A percentile compares a stretch with the other conserved stretches of the same genome.
These are phyloP conservation scores for Craterocephalus amniculus DNA, from an alignment of 2,797 vertebrate genomes.

Conservation along the genomic window DNA sequence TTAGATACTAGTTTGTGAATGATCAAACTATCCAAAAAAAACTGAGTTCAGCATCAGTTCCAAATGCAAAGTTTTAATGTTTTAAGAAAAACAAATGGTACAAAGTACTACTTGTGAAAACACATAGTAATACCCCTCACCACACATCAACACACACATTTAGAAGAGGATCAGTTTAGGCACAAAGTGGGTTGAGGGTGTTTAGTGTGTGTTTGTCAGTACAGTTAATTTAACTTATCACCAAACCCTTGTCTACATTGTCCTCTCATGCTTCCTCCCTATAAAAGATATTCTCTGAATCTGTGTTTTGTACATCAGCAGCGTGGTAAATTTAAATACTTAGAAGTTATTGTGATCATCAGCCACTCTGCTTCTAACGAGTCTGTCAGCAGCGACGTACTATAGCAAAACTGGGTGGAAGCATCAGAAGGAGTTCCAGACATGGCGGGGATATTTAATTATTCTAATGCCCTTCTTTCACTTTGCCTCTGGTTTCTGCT, in stretches of 20 bases:
- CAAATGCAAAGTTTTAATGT: conserved; percentile 77
- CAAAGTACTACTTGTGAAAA: conserved; percentile 73
- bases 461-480: conserved; percentile 68
- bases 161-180: conserved; percentile 74
- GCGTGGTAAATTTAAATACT: conserved; percentile 29
- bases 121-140: conserved; percentile 49
- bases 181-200: conserved; percentile 79
- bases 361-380: conserved; percentile 17
- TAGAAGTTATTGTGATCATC: conserved; percentile 16
- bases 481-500: conserved; percentile 41
- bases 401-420: conserved; percentile 46
- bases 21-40: conserved; percentile 22
- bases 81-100: conserved; percentile 75
- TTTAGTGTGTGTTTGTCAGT: conserved; percentile 59
- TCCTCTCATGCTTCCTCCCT: conserved; percentile 66
- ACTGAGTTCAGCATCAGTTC: conserved; percentile 48
- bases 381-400: conserved; percentile 43
- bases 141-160: conserved; percentile 58
- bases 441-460: conserved; percentile 41
- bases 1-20: neutral
- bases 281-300: conserved; percentile 24
- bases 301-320: conserved; percentile 48
- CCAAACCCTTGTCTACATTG: conserved; percentile 41
- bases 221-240: conserved; percentile 43
- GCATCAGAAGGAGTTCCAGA: conserved; percentile 54